Evolutionary conservation across 30 jellyfish, hydroid and myxozoan species (phyloP).

Genomic region (Aurelia coerulea): DNA sequence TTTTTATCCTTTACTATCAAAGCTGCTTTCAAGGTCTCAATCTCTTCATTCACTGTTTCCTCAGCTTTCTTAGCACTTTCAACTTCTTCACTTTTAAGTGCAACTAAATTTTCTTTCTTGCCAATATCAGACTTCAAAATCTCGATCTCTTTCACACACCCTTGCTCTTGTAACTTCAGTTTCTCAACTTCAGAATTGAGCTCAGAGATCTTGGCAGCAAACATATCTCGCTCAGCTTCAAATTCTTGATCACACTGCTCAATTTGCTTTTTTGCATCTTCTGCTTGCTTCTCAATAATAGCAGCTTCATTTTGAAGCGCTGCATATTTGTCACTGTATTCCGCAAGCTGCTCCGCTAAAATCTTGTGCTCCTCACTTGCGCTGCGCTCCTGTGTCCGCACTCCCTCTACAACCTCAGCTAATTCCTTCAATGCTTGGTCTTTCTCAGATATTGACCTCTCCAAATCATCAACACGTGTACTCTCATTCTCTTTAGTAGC

Average conservation of each 20-base stretch:
- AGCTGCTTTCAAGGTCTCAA: neutral
- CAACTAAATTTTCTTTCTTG: slow-evolving; percentile 10
- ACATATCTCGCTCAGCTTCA: slow-evolving; percentile 46
- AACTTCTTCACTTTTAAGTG: slow-evolving; percentile 10
- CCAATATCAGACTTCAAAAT: slow-evolving; percentile 10
- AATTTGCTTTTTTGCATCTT: neutral
- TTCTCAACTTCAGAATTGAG: neutral
- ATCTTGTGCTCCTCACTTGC: too few relatives aligned
- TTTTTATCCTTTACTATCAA: slow-evolving; percentile 22
- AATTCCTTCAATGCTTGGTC: neutral
- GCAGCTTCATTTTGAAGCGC: neutral
- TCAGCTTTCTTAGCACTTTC: slow-evolving; percentile 3
- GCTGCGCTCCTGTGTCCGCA: neutral
- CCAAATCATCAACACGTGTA: neutral
- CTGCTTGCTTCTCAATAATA: neutral
- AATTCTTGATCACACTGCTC: slow-evolving; percentile 35
- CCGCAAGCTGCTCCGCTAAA: neutral
- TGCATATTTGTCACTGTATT: too few relatives aligned
- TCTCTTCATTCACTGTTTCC: slow-evolving; percentile 13
- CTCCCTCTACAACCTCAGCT: neutral
- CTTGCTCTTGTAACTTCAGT: neutral
- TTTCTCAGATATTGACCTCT: neutral
- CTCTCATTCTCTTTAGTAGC: neutral
- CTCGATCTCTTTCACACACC: slow-evolving; percentile 14
- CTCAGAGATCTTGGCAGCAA: slow-evolving; percentile 54